Evolutionary conservation across 1,140 invertebrate genomes (phyloP), one percentile per base, ranked within the genome.

Genomic region (Halyomorpha halys): DNA sequence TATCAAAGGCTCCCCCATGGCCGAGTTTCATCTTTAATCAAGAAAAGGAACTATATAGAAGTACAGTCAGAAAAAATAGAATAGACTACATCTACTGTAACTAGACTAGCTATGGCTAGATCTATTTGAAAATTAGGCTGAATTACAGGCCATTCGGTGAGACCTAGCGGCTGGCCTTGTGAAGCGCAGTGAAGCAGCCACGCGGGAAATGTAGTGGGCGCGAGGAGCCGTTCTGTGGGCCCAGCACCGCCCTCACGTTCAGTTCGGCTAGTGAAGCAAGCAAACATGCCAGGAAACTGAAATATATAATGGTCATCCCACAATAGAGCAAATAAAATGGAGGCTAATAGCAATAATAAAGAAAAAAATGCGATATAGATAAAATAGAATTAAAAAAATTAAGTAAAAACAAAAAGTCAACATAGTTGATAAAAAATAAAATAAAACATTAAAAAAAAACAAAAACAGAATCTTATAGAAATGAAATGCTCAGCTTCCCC

Each of bases 61-160:
- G 11, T 39, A 11, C 5, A 39, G 5, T 39, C 34, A 39, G 13
- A 13, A 13, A 13, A 39, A 39, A 6, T 6, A 39, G 34, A 39
- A 8, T 39, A 23, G 27, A 11, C 23, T 23, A 56, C 9, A 23
- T 21, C 53, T 56, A 56, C 18, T 16, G 11, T 23, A 56, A 25
- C 53, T 56, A 56, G 53, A 15, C 18, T 19, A 56, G 23, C 53
- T 56, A 56, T 39, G 53, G 23, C 53, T 56, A 56, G 19, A 56
- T 56, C 53, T 56, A 56, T 19, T 56, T 56, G 23, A 23, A 23
- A 56, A 56, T 49, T 49, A 49, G 53, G 53, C 53, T 56, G 19
- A 23, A 56, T 56, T 56, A 56, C 53, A 56, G 53, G 53, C 53
- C 53, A 56, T 56, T 56, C 53, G 53, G 53, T 56, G 53, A 56